These are phyloP conservation scores for Sciaenops ocellatus DNA, from an alignment of 2,797 vertebrate species.

Conservation along the genomic window DNA sequence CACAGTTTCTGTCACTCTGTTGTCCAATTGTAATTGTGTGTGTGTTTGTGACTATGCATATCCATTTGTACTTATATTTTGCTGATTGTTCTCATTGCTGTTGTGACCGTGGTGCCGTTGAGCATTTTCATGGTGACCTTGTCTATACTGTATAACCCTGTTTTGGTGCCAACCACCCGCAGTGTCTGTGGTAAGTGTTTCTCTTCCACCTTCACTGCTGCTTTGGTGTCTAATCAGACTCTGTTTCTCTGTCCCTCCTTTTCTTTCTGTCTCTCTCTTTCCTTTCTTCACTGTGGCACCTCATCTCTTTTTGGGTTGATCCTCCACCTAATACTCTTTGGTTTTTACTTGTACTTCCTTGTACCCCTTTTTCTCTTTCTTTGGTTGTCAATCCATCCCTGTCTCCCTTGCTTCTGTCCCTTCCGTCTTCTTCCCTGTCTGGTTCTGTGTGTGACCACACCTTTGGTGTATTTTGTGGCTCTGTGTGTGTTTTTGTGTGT, in stretches of 20 bases:
- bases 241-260: constrained; percentile 75
- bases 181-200: constrained; percentile 86
- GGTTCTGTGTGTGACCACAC: constrained; percentile 59
- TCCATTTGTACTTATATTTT: constrained; percentile 58
- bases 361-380: constrained; percentile 27
- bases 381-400: constrained; percentile 54
- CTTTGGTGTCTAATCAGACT: constrained; percentile 83
- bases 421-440: constrained; percentile 26
- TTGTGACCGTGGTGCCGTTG: constrained; percentile 68
- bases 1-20: constrained; percentile 42
- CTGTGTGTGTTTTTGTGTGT: constrained; percentile 58
- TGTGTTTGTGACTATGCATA: constrained; percentile 28
- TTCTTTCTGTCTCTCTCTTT: constrained; percentile 57
- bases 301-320: constrained; percentile 59
- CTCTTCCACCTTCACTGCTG: constrained; percentile 78
- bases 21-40: constrained; percentile 15
- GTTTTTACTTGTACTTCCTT: constrained; percentile 36
- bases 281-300: constrained; percentile 41
- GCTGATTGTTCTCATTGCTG: constrained; percentile 62
- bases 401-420: constrained; percentile 25
- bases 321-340: constrained; percentile 37
- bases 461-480: constrained; percentile 71
- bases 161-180: constrained; percentile 67
- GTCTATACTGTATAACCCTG: constrained; percentile 68
- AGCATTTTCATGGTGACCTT: constrained; percentile 71